Conservation (phyloP, 2,113 vertebrate species). For the Peromyscus polionotus region DNA sequence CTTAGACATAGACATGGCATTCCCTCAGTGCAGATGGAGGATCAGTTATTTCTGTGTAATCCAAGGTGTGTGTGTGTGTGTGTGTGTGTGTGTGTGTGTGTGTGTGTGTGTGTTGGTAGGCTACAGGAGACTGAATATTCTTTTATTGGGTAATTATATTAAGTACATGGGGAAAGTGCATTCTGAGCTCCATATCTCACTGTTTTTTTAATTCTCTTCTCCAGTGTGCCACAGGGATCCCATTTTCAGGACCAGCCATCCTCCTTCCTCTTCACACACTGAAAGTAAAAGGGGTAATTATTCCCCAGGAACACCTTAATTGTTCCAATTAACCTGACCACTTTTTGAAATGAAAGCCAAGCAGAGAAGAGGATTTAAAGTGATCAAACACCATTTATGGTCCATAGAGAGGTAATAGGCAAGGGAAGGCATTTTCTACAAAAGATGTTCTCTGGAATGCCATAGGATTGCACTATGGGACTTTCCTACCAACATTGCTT, state of each 20-base stretch:
- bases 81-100: background rate
- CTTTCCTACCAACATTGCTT: background rate
- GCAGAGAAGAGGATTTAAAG: slow-evolving; percentile 74
- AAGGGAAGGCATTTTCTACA: slow-evolving; percentile 29
- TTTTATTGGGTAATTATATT: slow-evolving; percentile 78
- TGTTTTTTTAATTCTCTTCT: slow-evolving; percentile 77
- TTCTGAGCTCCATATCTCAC: slow-evolving; percentile 62
- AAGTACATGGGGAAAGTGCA: slow-evolving; percentile 65
- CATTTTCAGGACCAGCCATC: slow-evolving; percentile 80
- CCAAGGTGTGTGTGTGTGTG: background rate
- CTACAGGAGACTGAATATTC: slow-evolving; percentile 20
- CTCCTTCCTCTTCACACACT: slow-evolving; percentile 83
- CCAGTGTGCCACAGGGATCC: slow-evolving; percentile 63
- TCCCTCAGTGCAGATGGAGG: background rate
- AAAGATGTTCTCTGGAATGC: slow-evolving; percentile 48
- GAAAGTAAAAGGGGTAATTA: slow-evolving; percentile 87
- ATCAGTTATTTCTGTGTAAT: background rate
- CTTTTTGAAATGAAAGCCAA: slow-evolving; percentile 82
- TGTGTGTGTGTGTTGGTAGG: background rate
- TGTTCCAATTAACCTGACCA: slow-evolving; percentile 85
- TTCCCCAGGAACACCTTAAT: slow-evolving; percentile 87
- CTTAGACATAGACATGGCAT: background rate
- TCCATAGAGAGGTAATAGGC: slow-evolving; percentile 35
- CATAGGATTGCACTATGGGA: background rate
- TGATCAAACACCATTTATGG: slow-evolving; percentile 60